These are phyloP conservation scores for Phymatocera aterrima DNA, from an alignment of 2,888 invertebrate genomes.

Conservation along the genomic window DNA sequence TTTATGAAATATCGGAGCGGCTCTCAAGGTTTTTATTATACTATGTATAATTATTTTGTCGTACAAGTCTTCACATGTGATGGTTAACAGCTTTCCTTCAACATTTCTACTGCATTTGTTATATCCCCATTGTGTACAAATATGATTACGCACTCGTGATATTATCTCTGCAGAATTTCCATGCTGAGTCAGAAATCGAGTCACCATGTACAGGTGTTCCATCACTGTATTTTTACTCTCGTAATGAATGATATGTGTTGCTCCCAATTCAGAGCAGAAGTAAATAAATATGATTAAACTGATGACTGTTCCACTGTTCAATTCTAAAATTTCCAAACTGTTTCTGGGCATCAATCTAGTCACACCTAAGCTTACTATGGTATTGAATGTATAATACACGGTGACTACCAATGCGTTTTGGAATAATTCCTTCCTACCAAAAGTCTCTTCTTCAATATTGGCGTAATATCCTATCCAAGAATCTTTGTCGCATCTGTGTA, in stretches of 20 bases:
- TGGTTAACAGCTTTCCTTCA: slow-evolving; percentile 8
- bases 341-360: not conserved
- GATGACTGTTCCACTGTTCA: slow-evolving; percentile 27
- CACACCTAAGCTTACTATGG: slow-evolving; percentile 12
- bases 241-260: slow-evolving; percentile 27
- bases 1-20: not conserved
- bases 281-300: slow-evolving; percentile 22
- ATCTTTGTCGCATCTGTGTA: not conserved
- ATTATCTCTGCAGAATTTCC: slow-evolving; percentile 23
- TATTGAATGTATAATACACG: slow-evolving; percentile 18
- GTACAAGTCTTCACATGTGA: slow-evolving; percentile 18
- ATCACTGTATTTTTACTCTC: slow-evolving; percentile 19
- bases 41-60: slow-evolving; percentile 34
- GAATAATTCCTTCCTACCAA: slow-evolving; percentile 1
- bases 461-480: slow-evolving; percentile 28
- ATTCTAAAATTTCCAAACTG: slow-evolving; percentile 1
- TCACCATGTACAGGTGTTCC: slow-evolving; percentile 19
- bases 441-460: not conserved
- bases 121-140: slow-evolving; percentile 32
- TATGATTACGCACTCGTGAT: slow-evolving; percentile 10
- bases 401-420: not conserved
- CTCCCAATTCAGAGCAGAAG: slow-evolving; percentile 25
- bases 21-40: slow-evolving; percentile 13
- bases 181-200: slow-evolving; percentile 15
- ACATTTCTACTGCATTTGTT: slow-evolving; percentile 17